Evolutionary conservation across 2,113 vertebrate species (phyloP), one percentile per base, ranked within the genome.

Genomic region (Platichthys stellatus): DNA sequence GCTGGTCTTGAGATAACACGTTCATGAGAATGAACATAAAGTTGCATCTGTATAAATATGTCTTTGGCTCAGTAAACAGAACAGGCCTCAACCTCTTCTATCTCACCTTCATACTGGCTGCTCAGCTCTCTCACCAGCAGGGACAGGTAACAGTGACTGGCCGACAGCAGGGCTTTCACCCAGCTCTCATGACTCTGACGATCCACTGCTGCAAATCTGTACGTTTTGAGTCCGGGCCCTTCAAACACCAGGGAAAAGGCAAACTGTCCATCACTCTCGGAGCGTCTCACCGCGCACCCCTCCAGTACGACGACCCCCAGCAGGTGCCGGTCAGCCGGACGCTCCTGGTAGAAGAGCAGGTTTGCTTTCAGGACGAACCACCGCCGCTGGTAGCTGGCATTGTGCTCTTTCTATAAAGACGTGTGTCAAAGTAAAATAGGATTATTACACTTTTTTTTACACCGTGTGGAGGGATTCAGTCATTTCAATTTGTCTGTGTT

Each of bases 351-450:
- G 89, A 95, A 95, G 3, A 97, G 92, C 72, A 96, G 78, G 82
- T 96, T 97, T 2, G 92, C 95, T 69, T 92, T 90, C 63, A 95
- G 86, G 70, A 95, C 90, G 28, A 95, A 95, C 94, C 96, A 96
- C 0, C 88, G 86, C 5, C 86, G 84, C 24, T 94, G 93, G 86
- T 94, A 97, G 20, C 92, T 91, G 20, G 76, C 76, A 23, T 87
- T 95, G 58, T 85, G 56, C 62, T 90, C 66, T 64, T 93, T 94
- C 88, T 95, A 1, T 10, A 0, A 26, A 56, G 35, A 67, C 24
- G 60, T 2, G 3, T 8, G 23, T 17, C 3, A 51, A 51, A 40
- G 15, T n/a, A 20, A 56, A 63, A 47, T 3, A 21, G 24, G 9
- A 31, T 47, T 54, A 1, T 57, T 66, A 1, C 23, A 35, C 57